Evolutionary conservation across 2,113 vertebrate genomes (phyloP).

Genomic region (Pseudopodoces humilis): DNA sequence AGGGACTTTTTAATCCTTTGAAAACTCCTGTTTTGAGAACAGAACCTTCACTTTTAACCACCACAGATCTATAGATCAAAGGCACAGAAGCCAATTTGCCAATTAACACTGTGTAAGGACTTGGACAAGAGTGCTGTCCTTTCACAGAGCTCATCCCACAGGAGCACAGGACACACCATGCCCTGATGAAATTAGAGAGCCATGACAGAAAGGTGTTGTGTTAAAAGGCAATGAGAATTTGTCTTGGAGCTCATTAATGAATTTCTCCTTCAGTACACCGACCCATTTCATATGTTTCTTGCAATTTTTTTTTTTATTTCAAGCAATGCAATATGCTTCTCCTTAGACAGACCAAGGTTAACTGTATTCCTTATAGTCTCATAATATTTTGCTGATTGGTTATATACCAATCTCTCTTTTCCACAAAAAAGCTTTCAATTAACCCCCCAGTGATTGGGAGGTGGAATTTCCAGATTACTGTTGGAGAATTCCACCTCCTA

Average conservation of each 20-base stretch:
- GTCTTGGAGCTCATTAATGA: not conserved
- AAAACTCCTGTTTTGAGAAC: not conserved
- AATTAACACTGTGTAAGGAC: not conserved
- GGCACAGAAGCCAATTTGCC: not conserved
- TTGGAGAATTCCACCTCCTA: conserved; percentile 33
- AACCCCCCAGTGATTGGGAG: conserved; percentile 17
- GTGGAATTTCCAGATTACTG: conserved; percentile 27
- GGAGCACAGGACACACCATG: not conserved
- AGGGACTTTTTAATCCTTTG: not conserved
- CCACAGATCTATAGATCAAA: not conserved
- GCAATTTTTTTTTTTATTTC: not conserved
- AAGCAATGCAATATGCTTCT: not conserved
- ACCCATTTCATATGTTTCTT: not conserved
- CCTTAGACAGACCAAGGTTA: conserved; percentile 26
- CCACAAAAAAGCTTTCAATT: conserved; percentile 42
- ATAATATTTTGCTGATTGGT: conserved; percentile 40
- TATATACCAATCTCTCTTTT: conserved; percentile 40
- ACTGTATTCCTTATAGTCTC: not conserved
- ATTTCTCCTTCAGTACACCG: not conserved
- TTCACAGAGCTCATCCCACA: not conserved
- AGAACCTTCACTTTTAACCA: not conserved
- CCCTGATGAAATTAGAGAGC: not conserved
- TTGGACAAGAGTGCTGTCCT: not conserved
- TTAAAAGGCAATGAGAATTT: conserved; percentile 12
- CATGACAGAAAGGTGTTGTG: not conserved